Conservation (phyloP, 2,888 invertebrate genomes). For the Deroplatys truncata region DNA sequence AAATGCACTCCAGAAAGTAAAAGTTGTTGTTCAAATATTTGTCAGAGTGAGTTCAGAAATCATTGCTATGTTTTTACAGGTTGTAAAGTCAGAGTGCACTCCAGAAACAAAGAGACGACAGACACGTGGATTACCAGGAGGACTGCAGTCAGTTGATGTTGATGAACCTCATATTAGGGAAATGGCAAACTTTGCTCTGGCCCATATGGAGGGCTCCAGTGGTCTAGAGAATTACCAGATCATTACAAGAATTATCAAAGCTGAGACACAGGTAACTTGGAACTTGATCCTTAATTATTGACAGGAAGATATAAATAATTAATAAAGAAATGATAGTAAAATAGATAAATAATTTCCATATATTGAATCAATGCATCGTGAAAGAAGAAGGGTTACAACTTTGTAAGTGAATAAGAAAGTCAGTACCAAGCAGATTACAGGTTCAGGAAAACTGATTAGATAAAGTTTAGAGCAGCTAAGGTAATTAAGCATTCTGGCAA, state of each 20-base stretch:
- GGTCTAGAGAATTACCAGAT: conserved; percentile 36
- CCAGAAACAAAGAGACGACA: background rate
- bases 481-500: too few species aligned
- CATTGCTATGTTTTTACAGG: conserved; percentile 23
- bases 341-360: too few species aligned
- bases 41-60: background rate
- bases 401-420: too few species aligned
- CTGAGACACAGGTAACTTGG: conserved; percentile 32
- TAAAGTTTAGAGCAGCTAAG: too few species aligned
- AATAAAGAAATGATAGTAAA: too few species aligned
- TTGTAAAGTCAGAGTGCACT: conserved; percentile 36
- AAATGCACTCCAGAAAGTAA: too few species aligned
- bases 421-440: too few species aligned
- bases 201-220: conserved; percentile 34
- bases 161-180: conserved; percentile 33
- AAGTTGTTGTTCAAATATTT: too few species aligned
- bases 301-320: too few species aligned
- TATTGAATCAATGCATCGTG: too few species aligned
- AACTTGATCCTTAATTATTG: background rate
- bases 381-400: too few species aligned
- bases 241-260: conserved; percentile 34
- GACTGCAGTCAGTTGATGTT: conserved; percentile 20
- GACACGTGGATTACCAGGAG: conserved; percentile 2
- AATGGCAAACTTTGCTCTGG: conserved; percentile 34
- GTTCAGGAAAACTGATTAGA: too few species aligned